Base-by-base conservation (phyloP, 1,140 invertebrate genomes). In the Macrocentrus cingulum region DNA sequence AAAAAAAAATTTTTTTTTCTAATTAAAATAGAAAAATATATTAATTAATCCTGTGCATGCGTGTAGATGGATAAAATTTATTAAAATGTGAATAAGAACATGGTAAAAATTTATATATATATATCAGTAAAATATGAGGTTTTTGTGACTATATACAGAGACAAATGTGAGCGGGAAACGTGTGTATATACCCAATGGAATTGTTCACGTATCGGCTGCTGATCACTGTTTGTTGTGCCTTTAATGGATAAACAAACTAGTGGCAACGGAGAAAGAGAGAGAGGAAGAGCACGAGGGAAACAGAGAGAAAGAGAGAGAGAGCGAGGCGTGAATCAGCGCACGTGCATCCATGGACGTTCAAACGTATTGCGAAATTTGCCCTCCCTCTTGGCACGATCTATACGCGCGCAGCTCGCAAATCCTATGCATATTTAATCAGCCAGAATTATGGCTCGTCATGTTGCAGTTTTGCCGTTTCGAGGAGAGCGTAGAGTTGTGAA, bases 381-480 rank as follows among this genome's bases (percentile, higher is more conserved):
- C 34, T 49, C 20, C 34, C 51, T 55, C 48, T 25, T 32, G 37
- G 45, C 36, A 11, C 23, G n/a, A n/a, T n/a, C n/a, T n/a, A n/a
- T 32, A 59, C 44, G 39, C 22, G 46, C 53, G 45, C 52, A 16
- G 22, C 20, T 48, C 37, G 62, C 62, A 72, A 72, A 71, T 70
- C 67, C 67, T 62, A 69, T 73, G 67, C 71, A 73, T 71, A 68
- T 73, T 73, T 73, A 69, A 73, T 73, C 70, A 69, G 68, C 66
- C 62, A 72, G 66, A 73, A 73, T 73, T 73, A 73, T 72, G 68
- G 68, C 66, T 72, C 62, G 66, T 70, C 71, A 68, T 71, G 68
- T 69, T 68, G 66, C 68, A 70, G 65, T 73, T 70, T 71, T 70
- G 37, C 52, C 23, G 18, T 59, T 58, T 45, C 45, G 22, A 42